Evolutionary conservation across 2,888 invertebrate genomes (phyloP), one percentile per base, ranked within the genome.

Genomic region (Cosmia pyralina): DNA sequence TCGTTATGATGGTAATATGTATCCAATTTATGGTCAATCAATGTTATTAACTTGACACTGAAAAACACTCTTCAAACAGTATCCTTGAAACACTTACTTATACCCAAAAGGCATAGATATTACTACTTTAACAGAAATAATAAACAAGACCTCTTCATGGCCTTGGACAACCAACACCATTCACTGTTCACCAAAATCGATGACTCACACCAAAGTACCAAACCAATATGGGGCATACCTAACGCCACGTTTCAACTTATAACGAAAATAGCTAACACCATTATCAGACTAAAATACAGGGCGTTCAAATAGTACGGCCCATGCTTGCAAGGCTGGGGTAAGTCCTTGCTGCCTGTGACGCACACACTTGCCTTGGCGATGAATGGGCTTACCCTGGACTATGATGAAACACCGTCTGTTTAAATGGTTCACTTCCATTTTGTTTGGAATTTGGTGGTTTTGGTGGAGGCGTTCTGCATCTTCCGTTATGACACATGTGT

Each of bases 341-440:
- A 87, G 92, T 90, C 94, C 94, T 93, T 91, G 90, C 76, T 73
- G 70, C 69, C 73, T 22, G 89, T 94, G 94, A 94, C 94, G 94
- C 94, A 93, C 90, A 73, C 74, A 62, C 72, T 90, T 81, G 89
- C 93, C 93, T 93, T 94, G 93, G 84, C 77, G 83, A 77, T 88
- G 87, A 90, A 90, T 90, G 89, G 87, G 80, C 81, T 85, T 78
- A 81, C 83, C 84, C 82, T 87, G 83, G 86, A 81, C 88, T 88
- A 83, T 86, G 84, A 84, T 83, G 74, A 79, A 85, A 82, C 78
- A 82, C 77, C 79, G 71, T 74, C 71, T 85, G 69, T 79, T 75
- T 76, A 28, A 79, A 84, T 79, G 66, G n/a, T 53, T 53, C 48
- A 44, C 17, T 53, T 53, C 22, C 19, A 60, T 68, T 79, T 67